phyloP scores from a whole-genome alignment of 2,797 vertebrate species.

The Trichosurus vulpecula region DNA sequence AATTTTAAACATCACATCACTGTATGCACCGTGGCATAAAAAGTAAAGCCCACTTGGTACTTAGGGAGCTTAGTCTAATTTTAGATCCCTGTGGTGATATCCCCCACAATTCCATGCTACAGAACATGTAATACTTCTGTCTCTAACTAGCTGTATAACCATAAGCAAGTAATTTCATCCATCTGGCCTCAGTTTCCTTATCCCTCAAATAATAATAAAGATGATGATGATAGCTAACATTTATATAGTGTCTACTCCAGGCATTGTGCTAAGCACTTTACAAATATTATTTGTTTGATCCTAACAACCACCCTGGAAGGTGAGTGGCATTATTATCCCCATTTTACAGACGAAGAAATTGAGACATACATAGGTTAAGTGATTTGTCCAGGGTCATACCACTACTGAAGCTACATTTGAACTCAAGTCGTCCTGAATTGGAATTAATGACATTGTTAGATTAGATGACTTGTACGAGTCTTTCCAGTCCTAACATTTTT shows the following conservation, averaged over 20 bases:
- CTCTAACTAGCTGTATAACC: background rate
- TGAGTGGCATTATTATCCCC: background rate
- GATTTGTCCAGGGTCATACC: background rate
- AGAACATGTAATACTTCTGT: slow-evolving; percentile 48
- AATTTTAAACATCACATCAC: slow-evolving; percentile 58
- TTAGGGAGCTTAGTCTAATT: slow-evolving; percentile 59
- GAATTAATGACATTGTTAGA: background rate
- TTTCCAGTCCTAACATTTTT: background rate
- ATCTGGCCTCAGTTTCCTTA: background rate
- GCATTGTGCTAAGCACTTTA: background rate
- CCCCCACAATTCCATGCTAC: slow-evolving; percentile 45
- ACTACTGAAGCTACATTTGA: background rate
- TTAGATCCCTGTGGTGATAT: slow-evolving; percentile 23
- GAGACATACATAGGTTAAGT: background rate
- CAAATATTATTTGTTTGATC: background rate
- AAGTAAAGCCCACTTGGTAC: slow-evolving; percentile 62
- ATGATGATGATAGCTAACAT: background rate
- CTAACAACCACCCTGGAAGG: background rate
- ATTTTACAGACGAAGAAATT: background rate
- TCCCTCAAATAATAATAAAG: background rate
- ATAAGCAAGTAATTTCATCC: background rate
- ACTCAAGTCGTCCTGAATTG: background rate
- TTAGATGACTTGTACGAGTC: background rate
- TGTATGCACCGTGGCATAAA: background rate
- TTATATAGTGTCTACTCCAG: background rate